Base-by-base conservation (phyloP, 2,888 invertebrate species). In the Ormyrus labotus region DNA sequence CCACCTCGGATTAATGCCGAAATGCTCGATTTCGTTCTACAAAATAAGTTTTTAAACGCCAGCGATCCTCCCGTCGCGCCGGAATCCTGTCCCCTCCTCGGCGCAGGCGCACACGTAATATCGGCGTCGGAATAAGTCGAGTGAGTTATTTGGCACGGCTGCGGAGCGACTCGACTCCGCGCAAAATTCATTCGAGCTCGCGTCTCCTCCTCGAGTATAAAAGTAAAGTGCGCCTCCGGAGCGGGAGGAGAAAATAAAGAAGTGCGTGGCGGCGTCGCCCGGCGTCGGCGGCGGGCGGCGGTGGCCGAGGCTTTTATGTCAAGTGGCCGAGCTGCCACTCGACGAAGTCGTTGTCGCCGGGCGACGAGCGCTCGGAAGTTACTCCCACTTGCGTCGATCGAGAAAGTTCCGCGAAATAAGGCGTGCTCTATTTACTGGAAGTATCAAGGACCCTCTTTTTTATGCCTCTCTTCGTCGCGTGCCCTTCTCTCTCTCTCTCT, bases 241-340 rank as follows among this genome's bases (percentile, higher is more conserved):
- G 34, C 55, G 5, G 1, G n/a, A 57, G n/a, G 53, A n/a, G 19
- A 34, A 58, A 50, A 60, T 50, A 60, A 19, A 71, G 50, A 50
- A 34, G 51, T 13, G 67, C 11, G 60, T 58, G 55, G 45, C 53
- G 55, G 34, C 34, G 34, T 1, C 19, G 19, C 0, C 4, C 34
- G 34, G 34, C 34, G 34, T 34, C 34, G 34, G 1, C 34, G 34
- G 34, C 3, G 19, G 19, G 3, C 34, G 2, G 34, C 47, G 80
- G 75, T 73, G 79, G 78, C 78, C 78, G 80, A 82, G 79, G 83
- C 82, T 77, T 47, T 64, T 73, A 64, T 73, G 73, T 55, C 64
- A 34, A 73, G 73, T 73, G 73, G 64, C 63, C 63, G 53, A 51
- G 65, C 11, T 47, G 5, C 51, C 11, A 48, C 57, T 6, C 68